A percentile compares a stretch with the other conserved stretches of the same genome.
Evolutionary conservation across 2,113 vertebrate species (phyloP).

Genomic region (Notarius quadriscutis): DNA sequence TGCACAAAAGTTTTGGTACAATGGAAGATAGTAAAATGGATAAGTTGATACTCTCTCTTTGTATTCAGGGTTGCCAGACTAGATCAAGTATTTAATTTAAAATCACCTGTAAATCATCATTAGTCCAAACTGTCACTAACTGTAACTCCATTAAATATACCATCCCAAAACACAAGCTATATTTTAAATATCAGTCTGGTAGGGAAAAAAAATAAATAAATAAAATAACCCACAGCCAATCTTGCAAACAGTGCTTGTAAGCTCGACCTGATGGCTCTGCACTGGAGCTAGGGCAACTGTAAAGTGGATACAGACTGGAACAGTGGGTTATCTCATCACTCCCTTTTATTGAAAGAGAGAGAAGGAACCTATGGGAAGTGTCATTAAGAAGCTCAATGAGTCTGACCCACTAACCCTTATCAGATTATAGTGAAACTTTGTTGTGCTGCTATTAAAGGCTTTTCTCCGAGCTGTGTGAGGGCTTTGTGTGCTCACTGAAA

Average conservation of each 20-base stretch:
- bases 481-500: not conserved
- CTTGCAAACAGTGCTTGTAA: not conserved
- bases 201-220: too few species aligned
- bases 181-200: not conserved
- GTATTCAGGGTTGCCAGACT: not conserved
- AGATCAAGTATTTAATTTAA: not conserved
- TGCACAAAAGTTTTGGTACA: not conserved
- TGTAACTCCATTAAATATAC: not conserved
- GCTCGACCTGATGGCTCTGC: conserved; percentile 13
- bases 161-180: not conserved
- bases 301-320: conserved; percentile 18
- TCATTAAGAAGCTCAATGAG: conserved; percentile 7
- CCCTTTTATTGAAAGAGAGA: conserved; percentile 20
- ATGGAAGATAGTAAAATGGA: not conserved
- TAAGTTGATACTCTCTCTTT: not conserved
- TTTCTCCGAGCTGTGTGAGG: conserved; percentile 28
- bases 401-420: conserved; percentile 27
- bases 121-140: not conserved
- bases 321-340: conserved; percentile 2
- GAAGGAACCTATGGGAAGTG: conserved; percentile 6
- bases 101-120: not conserved
- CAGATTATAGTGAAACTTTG: conserved; percentile 17
- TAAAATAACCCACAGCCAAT: not conserved
- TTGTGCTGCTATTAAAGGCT: not conserved
- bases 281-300: conserved; percentile 1